phyloP scores from a whole-genome alignment of 2,888 invertebrate genomes.

The Acanthosepion esculentum region DNA sequence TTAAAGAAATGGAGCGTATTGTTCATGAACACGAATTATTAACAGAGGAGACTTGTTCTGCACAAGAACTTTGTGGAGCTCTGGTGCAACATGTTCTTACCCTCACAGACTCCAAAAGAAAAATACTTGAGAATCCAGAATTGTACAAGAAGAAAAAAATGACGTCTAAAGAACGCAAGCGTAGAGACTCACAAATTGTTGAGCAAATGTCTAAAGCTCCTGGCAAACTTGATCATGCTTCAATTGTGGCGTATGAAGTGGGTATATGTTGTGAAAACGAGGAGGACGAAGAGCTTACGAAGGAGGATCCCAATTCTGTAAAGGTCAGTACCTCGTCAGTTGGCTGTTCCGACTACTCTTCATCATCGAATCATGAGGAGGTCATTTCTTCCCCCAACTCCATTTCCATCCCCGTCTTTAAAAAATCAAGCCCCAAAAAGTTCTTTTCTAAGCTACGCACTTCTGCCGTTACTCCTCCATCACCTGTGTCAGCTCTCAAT shows the following conservation, averaged over 20 bases:
- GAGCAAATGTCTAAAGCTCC: constrained; percentile 86
- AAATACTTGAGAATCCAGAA: constrained; percentile 84
- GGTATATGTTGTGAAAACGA: constrained; percentile 68
- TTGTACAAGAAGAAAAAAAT: constrained; percentile 70
- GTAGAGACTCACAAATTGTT: constrained; percentile 77
- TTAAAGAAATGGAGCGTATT: constrained; percentile 77
- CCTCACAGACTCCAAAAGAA: constrained; percentile 87
- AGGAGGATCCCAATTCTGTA: constrained; percentile 48
- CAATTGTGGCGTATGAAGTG: constrained; percentile 87
- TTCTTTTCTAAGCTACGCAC: constrained; percentile 65
- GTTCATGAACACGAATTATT: constrained; percentile 74
- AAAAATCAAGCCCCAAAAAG: constrained; percentile 65
- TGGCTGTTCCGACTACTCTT: constrained; percentile 70
- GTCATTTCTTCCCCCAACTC: constrained; percentile 24
- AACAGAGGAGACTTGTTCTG: constrained; percentile 72
- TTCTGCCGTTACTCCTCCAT: constrained; percentile 56
- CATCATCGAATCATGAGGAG: constrained; percentile 48
- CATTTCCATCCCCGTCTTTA: constrained; percentile 53
- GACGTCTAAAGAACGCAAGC: constrained; percentile 68
- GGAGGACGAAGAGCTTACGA: constrained; percentile 55
- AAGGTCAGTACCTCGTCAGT: constrained; percentile 50
- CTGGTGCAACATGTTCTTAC: constrained; percentile 73
- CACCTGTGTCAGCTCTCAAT: constrained; percentile 49
- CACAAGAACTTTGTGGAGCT: constrained; percentile 74
- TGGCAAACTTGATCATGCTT: constrained; percentile 91